Conservation (phyloP, 2,797 vertebrate genomes). For the Hapalemur alaotrensis region DNA sequence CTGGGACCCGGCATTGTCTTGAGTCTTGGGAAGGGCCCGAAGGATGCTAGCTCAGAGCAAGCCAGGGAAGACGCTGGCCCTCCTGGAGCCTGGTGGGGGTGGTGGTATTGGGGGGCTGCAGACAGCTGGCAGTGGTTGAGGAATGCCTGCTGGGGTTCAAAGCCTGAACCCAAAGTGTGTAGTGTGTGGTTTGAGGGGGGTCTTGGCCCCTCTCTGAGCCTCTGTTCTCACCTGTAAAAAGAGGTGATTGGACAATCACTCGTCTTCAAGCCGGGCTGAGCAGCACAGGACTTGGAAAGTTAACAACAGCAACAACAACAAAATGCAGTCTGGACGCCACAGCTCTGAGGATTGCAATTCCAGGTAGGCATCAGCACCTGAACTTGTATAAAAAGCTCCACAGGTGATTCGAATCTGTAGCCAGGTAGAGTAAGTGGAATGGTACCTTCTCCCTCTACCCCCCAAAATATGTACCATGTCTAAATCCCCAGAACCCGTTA, state of each 20-base stretch:
- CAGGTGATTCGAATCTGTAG: neutral
- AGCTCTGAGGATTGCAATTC: neutral
- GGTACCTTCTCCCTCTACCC: neutral
- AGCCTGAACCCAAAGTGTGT: neutral
- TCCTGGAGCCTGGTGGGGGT: neutral
- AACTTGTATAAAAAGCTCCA: neutral
- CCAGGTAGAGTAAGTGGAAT: neutral
- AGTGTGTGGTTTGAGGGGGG: neutral
- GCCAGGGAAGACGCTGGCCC: neutral
- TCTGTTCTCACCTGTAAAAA: neutral
- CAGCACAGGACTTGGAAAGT: neutral
- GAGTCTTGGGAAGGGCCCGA: neutral
- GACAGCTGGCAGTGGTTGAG: neutral
- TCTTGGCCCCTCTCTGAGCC: neutral
- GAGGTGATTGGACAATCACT: neutral
- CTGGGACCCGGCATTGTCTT: neutral
- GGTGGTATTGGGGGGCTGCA: no score
- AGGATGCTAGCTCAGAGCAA: neutral
- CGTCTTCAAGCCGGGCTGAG: neutral
- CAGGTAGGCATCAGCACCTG: neutral
- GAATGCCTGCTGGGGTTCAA: neutral
- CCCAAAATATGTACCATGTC: accelerated
- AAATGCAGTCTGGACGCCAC: no score
- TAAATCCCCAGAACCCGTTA: neutral
- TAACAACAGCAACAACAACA: neutral